Evolutionary conservation across 1,140 invertebrate genomes (phyloP).

Genomic region (Sitobion miscanthi): DNA sequence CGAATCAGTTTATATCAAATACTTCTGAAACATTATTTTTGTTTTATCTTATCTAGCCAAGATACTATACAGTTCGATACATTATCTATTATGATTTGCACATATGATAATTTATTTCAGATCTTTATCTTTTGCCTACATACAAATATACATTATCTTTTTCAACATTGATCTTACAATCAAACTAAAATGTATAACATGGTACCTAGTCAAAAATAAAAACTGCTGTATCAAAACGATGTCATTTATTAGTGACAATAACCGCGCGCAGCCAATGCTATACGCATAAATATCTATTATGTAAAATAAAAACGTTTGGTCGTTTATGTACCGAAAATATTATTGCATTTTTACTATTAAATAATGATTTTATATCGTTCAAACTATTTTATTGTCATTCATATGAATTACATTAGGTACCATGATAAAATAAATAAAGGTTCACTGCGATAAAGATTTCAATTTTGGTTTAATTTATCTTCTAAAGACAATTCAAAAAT

Average conservation of each 20-base stretch:
- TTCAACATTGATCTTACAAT: neutral
- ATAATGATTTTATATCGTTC: neutral
- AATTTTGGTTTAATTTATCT: neutral
- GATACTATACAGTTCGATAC: neutral
- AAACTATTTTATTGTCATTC: neutral
- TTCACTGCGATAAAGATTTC: neutral
- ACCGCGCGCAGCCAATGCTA: neutral
- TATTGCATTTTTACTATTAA: neutral
- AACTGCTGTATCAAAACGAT: neutral
- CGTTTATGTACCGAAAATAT: neutral
- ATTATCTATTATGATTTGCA: neutral
- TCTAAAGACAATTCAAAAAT: neutral
- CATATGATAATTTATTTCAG: neutral
- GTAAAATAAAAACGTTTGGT: neutral
- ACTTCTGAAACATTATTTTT: neutral
- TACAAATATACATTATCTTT: neutral
- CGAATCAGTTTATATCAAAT: neutral
- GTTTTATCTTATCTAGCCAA: neutral
- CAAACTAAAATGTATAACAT: neutral
- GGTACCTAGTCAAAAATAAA: neutral
- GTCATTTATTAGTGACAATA: neutral
- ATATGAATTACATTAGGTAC: neutral
- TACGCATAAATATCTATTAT: neutral
- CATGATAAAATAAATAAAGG: neutral
- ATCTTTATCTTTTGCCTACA: neutral